These are phyloP conservation scores for Amphiprion ocellaris DNA, from an alignment of 2,113 vertebrate species.

Conservation along the genomic window DNA sequence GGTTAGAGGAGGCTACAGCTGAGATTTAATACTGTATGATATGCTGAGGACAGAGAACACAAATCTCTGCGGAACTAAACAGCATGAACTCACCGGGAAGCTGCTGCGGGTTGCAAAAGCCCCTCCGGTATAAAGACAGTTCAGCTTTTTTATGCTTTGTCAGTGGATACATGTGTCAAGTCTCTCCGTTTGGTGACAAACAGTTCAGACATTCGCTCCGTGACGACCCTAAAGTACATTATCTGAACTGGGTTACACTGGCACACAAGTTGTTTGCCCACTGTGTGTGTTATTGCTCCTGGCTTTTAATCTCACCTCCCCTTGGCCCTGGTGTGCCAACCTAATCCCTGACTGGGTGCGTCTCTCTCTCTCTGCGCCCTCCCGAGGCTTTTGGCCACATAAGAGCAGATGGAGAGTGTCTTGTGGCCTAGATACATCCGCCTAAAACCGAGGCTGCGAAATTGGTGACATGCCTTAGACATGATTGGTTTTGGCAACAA, in stretches of 20 bases:
- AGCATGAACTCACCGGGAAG: slow-evolving; percentile 8
- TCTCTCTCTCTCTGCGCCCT: slow-evolving; percentile 55
- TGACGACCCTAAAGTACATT: not conserved
- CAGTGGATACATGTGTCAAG: not conserved
- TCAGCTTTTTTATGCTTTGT: not conserved
- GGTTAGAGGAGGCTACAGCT: slow-evolving; percentile 56
- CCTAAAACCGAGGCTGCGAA: slow-evolving; percentile 64
- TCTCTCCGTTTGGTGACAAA: not conserved
- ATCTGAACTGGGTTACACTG: slow-evolving; percentile 1
- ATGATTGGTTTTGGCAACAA: slow-evolving; percentile 64
- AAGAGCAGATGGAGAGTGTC: slow-evolving; percentile 74
- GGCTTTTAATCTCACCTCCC: slow-evolving; percentile 72
- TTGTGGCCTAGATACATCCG: slow-evolving; percentile 71
- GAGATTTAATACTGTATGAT: slow-evolving; percentile 73
- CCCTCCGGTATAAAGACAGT: not conserved
- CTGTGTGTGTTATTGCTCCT: slow-evolving; percentile 49
- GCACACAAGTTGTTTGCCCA: slow-evolving; percentile 35
- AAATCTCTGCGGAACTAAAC: slow-evolving; percentile 63
- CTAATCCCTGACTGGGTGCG: slow-evolving; percentile 68
- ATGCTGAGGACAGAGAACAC: slow-evolving; percentile 65
- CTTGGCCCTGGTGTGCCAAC: slow-evolving; percentile 60
- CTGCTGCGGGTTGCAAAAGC: slow-evolving; percentile 33
- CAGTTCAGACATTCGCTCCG: not conserved
- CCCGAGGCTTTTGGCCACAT: slow-evolving; percentile 63
- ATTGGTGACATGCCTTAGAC: slow-evolving; percentile 58